Conservation (phyloP, 2,113 vertebrate species). For the Prinia subflava region DNA sequence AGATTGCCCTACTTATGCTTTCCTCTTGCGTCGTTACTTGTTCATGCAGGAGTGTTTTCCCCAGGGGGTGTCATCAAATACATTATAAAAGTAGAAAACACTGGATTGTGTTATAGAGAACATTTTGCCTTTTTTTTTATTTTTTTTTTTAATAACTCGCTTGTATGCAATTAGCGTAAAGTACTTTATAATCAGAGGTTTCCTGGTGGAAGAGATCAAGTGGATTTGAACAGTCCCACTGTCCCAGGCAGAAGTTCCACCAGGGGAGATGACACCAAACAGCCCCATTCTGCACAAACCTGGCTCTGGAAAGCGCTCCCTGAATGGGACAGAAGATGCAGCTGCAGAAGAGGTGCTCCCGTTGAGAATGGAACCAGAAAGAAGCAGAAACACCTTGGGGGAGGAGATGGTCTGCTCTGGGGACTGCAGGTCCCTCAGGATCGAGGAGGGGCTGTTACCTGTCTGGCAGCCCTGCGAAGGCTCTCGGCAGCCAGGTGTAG, state of each 20-base stretch:
- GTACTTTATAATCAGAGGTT: not conserved
- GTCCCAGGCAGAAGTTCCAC: not conserved
- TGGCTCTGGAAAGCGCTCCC: not conserved
- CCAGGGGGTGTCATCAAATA: not conserved
- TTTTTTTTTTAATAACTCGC: not conserved
- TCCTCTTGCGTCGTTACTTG: not conserved
- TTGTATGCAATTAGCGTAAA: not conserved
- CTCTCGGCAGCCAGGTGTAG: not conserved
- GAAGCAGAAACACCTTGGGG: not conserved
- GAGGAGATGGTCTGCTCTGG: not conserved
- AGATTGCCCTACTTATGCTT: slow-evolving; percentile 22
- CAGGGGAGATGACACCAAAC: not conserved
- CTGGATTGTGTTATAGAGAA: not conserved
- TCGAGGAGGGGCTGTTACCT: not conserved
- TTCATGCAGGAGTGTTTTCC: slow-evolving; percentile 10
- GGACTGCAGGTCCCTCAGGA: not conserved
- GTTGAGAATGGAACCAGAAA: not conserved
- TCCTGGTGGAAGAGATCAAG: not conserved
- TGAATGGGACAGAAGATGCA: not conserved
- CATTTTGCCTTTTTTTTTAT: not conserved
- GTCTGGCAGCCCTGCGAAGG: not conserved
- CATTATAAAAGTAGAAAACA: not conserved
- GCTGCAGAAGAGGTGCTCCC: not conserved
- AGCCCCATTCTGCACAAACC: not conserved
- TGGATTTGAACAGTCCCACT: not conserved